Evolutionary conservation across 2,888 invertebrate genomes (phyloP), one percentile per base, ranked within the genome.

Genomic region (Hesperia comma): DNA sequence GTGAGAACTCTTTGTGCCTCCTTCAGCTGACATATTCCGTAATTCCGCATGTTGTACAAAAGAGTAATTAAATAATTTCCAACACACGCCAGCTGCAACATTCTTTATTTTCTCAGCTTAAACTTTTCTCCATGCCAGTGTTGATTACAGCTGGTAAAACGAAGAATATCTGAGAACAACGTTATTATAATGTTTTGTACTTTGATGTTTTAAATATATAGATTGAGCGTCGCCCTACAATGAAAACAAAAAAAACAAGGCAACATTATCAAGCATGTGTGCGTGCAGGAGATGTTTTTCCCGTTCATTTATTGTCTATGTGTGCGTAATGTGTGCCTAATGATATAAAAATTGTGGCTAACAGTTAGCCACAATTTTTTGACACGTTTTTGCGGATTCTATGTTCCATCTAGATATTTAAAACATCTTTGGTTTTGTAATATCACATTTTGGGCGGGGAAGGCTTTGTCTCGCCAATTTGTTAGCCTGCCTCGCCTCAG

Each of bases 391-490:
- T n/a, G n/a, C n/a, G n/a, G n/a, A n/a, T n/a, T n/a, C n/a, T n/a
- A n/a, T n/a, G n/a, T n/a, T n/a, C n/a, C n/a, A n/a, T n/a, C n/a
- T n/a, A n/a, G n/a, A n/a, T n/a, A n/a, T n/a, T n/a, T n/a, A n/a
- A n/a, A n/a, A n/a, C n/a, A n/a, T n/a, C n/a, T n/a, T n/a, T n/a
- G n/a, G n/a, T n/a, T n/a, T n/a, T 17, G 54, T 54, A 33, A 54
- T 33, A 54, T 1, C 54, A 33, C 12, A 54, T 54, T 54, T 53
- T 54, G 33, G 15, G 15, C 5, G 10, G 32, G 32, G 15, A 54
- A 51, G 51, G 51, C 51, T 51, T 51, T 26, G 49, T 51, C 14
- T 14, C 21, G 54, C 10, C 54, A 33, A 54, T 54, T 54, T 33
- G 54, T 54, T 15, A 32, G 15, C 33, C 54, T 33, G 54, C 33